Evolutionary conservation across 2,113 vertebrate genomes (phyloP), one percentile per base, ranked within the genome.

Genomic region (Bubalus kerabau): DNA sequence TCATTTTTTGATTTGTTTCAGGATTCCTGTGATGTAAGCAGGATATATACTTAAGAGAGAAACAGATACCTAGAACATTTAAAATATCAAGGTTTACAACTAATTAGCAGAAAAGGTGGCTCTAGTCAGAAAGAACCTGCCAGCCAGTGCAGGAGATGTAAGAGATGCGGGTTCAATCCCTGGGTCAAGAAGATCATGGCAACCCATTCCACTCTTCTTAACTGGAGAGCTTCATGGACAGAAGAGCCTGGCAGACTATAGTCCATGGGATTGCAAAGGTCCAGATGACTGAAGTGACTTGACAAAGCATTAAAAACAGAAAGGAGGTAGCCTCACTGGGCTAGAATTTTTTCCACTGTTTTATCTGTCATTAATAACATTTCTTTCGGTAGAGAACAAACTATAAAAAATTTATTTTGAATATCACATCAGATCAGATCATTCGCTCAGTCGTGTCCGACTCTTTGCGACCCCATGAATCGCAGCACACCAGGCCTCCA

Each of bases 401-500:
- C 43, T 90, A 19, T 52, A 92, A 93, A 92, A 78, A 93, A 54
- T 36, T 60, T 91, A 90, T 36, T 86, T 94, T 95, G 30, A 76
- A 48, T 60, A 85, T 54, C 40, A 40, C 3, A 40, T 40, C 40
- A 40, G 40, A 40, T 40, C 40, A 40, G 40, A 40, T 40, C 40
- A 40, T 3, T 40, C 40, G 4, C 40, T 40, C 40, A 40, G 40
- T 40, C 40, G 4, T 40, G 40, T 40, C 40, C 40, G 40, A 40
- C 40, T 40, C 40, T 40, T 40, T 40, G 40, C 40, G 40, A 40
- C 40, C 40, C 40, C 40, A 40, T 40, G 4, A 40, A 40, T 40
- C 40, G 4, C 40, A 40, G 40, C 40, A 40, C 40, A 4, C 40
- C 40, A 40, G 40, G 40, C 40, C 40, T 40, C 40, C 40, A 2